phyloP scores from a whole-genome alignment of 2,797 vertebrate genomes.

The Aldrovandia affinis region DNA sequence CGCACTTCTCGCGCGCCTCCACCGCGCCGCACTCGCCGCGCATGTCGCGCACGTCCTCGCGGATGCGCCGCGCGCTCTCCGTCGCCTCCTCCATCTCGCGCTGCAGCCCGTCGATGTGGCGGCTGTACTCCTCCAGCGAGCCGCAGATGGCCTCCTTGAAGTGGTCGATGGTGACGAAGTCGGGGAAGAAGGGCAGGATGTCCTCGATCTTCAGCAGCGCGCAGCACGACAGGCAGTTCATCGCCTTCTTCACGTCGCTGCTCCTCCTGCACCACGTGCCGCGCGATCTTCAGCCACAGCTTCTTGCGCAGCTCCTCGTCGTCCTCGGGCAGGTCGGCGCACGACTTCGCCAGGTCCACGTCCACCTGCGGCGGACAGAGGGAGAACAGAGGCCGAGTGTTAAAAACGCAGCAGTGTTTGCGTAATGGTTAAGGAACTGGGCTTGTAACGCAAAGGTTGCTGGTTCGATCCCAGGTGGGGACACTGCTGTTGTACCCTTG shows the following conservation, averaged over 20 bases:
- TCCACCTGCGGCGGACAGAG: constrained; percentile 93
- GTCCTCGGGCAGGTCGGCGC: constrained; percentile 93
- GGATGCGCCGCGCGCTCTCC: constrained; percentile 92
- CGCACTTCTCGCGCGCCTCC: constrained; percentile 96
- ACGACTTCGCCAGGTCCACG: constrained; percentile 94
- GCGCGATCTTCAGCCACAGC: constrained; percentile 96
- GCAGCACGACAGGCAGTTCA: constrained; percentile 98
- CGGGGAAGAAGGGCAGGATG: constrained; percentile 95
- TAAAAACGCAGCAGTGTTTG: too few species aligned
- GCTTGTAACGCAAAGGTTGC: too few species aligned
- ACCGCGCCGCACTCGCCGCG: constrained; percentile 95
- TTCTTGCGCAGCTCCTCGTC: constrained; percentile 97
- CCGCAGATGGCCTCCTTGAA: constrained; percentile 98
- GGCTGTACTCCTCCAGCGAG: constrained; percentile 93
- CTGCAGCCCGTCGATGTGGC: constrained; percentile 96
- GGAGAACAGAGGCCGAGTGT: too few species aligned
- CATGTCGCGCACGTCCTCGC: constrained; percentile 97
- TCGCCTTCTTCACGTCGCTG: constrained; percentile 98
- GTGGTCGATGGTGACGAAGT: constrained; percentile 98
- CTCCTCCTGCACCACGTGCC: constrained; percentile 96
- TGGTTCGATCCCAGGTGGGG: too few species aligned
- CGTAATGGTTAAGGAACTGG: too few species aligned
- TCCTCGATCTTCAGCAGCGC: constrained; percentile 97
- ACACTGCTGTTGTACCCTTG: too few species aligned
- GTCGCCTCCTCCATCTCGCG: constrained; percentile 99